These are phyloP conservation scores for Ammospiza nelsoni DNA, from an alignment of 2,113 vertebrate species.

Conservation along the genomic window DNA sequence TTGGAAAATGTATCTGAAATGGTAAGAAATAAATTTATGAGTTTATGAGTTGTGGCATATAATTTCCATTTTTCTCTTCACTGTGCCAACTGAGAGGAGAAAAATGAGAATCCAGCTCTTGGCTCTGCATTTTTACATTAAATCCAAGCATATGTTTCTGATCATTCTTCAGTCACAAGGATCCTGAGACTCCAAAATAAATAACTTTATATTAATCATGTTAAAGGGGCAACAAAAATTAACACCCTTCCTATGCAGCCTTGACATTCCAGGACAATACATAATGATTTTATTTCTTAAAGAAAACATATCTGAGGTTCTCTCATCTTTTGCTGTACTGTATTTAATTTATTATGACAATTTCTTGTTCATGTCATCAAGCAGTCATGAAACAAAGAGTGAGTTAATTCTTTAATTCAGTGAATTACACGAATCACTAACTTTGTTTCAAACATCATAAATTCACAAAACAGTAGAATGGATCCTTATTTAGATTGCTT, in stretches of 20 bases:
- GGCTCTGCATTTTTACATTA: neutral
- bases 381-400: neutral
- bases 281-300: neutral
- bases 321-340: neutral
- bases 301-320: neutral
- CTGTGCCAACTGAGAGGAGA: neutral
- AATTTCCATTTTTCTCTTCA: neutral
- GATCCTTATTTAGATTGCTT: neutral
- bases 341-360: neutral
- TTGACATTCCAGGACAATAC: neutral
- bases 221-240: neutral
- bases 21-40: neutral
- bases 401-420: neutral
- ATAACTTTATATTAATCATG: neutral
- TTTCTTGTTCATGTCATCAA: neutral
- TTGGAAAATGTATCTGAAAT: neutral
- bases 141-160: neutral
- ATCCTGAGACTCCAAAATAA: neutral
- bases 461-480: neutral
- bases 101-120: neutral
- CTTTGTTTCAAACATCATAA: neutral
- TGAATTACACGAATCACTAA: neutral
- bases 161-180: neutral
- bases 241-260: neutral
- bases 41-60: neutral